These are phyloP conservation scores for Plebejus anna DNA, from an alignment of 2,888 invertebrate genomes.

Conservation along the genomic window DNA sequence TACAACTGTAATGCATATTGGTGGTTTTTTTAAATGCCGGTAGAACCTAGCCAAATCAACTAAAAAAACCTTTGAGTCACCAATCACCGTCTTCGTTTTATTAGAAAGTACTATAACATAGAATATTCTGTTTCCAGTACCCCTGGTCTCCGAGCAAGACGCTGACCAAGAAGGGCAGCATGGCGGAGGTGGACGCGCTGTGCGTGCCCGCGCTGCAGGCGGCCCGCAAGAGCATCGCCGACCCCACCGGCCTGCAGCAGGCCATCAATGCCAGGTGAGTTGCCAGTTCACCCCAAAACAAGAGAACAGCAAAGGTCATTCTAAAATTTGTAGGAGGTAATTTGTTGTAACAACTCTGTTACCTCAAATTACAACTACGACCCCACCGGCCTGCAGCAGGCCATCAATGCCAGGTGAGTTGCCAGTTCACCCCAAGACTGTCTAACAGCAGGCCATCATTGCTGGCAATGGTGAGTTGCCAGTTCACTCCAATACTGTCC, in stretches of 20 bases:
- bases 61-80: no score
- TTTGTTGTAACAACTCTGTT: no score
- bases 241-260: constrained; percentile 72
- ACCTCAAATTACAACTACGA: constrained; percentile 41
- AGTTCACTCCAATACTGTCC: background rate
- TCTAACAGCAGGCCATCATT: constrained; percentile 61
- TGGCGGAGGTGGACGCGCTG: constrained; percentile 61
- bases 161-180: constrained; percentile 64
- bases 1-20: no score
- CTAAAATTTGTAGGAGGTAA: no score
- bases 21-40: no score
- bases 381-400: constrained; percentile 71
- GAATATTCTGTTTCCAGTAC: background rate
- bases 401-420: constrained; percentile 62
- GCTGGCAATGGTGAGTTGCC: constrained; percentile 50
- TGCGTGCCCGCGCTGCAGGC: constrained; percentile 58
- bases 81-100: no score
- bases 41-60: no score
- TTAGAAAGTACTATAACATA: background rate
- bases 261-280: constrained; percentile 65
- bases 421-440: constrained; percentile 50
- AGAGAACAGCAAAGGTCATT: background rate
- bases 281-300: background rate
- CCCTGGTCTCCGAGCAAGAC: constrained; percentile 56
- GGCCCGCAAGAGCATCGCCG: constrained; percentile 72